Evolutionary conservation across 1,140 invertebrate species (phyloP).

Genomic region (Hylaeus anthracinus): DNA sequence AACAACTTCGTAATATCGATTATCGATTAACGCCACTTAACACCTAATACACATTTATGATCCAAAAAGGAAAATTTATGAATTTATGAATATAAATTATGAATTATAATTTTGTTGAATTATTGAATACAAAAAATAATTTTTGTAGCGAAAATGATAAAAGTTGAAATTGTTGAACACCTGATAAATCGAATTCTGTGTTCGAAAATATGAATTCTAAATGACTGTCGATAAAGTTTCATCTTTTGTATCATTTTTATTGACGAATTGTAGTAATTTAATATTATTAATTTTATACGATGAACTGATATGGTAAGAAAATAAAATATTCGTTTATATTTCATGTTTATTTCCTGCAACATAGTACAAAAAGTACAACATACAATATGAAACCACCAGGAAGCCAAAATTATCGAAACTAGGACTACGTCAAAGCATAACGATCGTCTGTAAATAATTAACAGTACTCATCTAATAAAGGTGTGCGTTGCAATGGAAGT

Average conservation of each 20-base stretch:
- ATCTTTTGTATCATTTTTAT: too few species aligned
- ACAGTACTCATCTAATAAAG: constrained; percentile 9
- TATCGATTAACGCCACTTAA: not conserved
- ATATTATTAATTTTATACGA: not conserved
- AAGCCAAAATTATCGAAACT: constrained; percentile 34
- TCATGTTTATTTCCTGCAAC: constrained; percentile 40
- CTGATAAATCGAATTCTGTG: too few species aligned
- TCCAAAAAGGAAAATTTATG: too few species aligned
- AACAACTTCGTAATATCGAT: not conserved
- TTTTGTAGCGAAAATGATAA: too few species aligned
- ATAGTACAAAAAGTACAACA: constrained; percentile 43
- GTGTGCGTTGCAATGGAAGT: constrained; percentile 30
- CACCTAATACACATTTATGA: too few species aligned
- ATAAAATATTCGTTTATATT: not conserved
- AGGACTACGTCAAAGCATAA: not conserved
- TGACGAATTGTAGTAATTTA: too few species aligned
- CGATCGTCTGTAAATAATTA: constrained; percentile 34
- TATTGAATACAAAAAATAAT: too few species aligned
- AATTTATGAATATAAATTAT: too few species aligned
- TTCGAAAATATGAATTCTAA: too few species aligned
- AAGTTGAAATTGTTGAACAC: too few species aligned
- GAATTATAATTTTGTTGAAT: too few species aligned
- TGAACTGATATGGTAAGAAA: not conserved
- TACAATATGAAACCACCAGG: constrained; percentile 30
- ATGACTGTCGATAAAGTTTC: too few species aligned